Base-by-base conservation (phyloP, 2,888 invertebrate genomes). In the Standfussiana lucernea region DNA sequence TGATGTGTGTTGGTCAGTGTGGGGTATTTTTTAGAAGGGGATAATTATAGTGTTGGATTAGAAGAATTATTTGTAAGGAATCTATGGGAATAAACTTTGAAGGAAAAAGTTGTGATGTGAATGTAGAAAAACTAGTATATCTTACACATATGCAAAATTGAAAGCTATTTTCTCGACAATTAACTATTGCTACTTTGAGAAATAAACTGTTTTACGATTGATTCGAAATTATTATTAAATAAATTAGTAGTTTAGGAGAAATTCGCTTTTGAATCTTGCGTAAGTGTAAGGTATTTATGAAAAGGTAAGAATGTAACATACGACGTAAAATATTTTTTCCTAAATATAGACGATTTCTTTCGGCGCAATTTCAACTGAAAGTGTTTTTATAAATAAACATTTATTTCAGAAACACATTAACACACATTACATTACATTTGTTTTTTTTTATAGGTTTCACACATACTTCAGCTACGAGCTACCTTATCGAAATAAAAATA, bases 1-100 rank as follows among this genome's bases (percentile, higher is more conserved):
- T 42, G 37, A 70, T 42, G 42, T 53, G n/a, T 61, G 21, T 61
- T 47, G 69, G 68, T 77, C 64, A 78, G 37, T 42, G 11, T 21
- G 21, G 35, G 45, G 32, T 21, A 62, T 73, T 61, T 74, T 73
- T 61, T 71, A 47, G 21, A n/a, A n/a, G 37, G 47, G 47, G 21
- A 28, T 61, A 40, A n/a, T 50, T 4, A 37, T 37, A 32, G n/a
- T 47, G 28, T 47, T 47, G 28, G 21, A 18, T 28, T 24, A 40
- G n/a, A 4, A 18, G n/a, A 18, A 28, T 8, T 10, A 8, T 61
- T 35, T 21, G 21, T 8, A 61, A 35, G 10, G 0, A 61, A 21
- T 35, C 5, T 4, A 59, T 10, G 0, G 59, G 32, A 59, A 7
- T 18, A 18, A 59, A 32, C 56, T 59, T 18, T 28, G 3, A 32